Percentiles rank a stretch among this genome's conserved stretches.
Conservation (phyloP, 2,113 vertebrate genomes). For the Phrynocephalus versicolor region DNA sequence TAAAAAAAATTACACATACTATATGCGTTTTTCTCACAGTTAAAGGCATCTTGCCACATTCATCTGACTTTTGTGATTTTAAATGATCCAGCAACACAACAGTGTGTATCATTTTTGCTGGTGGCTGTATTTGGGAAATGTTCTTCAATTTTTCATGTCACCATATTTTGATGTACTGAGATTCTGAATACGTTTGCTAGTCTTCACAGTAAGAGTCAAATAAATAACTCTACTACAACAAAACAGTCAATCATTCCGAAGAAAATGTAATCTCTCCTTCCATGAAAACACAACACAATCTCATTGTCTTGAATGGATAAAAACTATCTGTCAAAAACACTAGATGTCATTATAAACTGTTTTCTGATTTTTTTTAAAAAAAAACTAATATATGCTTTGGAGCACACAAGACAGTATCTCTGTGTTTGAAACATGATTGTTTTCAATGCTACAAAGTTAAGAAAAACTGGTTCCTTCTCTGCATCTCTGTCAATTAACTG, state of each 20-base stretch:
- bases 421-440: not conserved
- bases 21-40: too few relatives aligned
- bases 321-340: slow-evolving; percentile 62
- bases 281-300: slow-evolving; percentile 67
- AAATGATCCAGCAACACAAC: slow-evolving; percentile 62
- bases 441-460: slow-evolving; percentile 26
- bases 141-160: slow-evolving; percentile 73
- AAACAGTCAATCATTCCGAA: slow-evolving; percentile 71
- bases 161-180: slow-evolving; percentile 70
- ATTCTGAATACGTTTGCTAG: slow-evolving; percentile 67
- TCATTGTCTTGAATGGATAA: slow-evolving; percentile 70
- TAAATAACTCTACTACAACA: slow-evolving; percentile 72
- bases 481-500: not conserved
- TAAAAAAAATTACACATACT: too few relatives aligned
- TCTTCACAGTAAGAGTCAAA: slow-evolving; percentile 69
- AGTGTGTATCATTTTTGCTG: slow-evolving; percentile 60
- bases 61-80: not conserved
- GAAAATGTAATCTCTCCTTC: slow-evolving; percentile 65
- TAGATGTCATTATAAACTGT: slow-evolving; percentile 56
- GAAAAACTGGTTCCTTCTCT: not conserved
- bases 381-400: slow-evolving; percentile 46
- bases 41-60: not conserved
- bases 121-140: slow-evolving; percentile 55
- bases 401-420: not conserved
- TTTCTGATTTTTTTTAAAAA: slow-evolving; percentile 31